These are phyloP conservation scores for Bombus sibiricus DNA, from an alignment of 1,140 invertebrate genomes.

Conservation along the genomic window DNA sequence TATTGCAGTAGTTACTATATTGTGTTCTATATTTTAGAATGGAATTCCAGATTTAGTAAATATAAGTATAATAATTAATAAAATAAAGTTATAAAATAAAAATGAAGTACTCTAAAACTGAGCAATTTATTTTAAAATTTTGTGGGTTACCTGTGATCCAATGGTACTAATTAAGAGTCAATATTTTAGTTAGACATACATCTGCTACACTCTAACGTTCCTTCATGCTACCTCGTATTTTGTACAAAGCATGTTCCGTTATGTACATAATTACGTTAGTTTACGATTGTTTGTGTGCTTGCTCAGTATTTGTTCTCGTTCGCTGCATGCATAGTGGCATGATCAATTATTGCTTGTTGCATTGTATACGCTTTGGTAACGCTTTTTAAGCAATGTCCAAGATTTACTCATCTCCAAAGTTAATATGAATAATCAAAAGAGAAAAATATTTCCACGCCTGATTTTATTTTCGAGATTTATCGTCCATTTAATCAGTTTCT, in stretches of 20 bases:
- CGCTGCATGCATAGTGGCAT: slow-evolving; percentile 40
- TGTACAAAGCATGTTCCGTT: background rate
- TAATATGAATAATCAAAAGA: background rate
- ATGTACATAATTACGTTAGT: background rate
- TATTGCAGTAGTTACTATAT: background rate
- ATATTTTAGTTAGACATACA: background rate
- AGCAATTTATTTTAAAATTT: background rate
- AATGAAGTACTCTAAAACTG: too few species aligned
- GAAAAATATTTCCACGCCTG: background rate
- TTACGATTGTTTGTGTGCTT: background rate
- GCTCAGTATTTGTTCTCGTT: slow-evolving; percentile 14
- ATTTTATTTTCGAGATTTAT: background rate
- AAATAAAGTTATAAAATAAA: too few species aligned
- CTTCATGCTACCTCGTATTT: slow-evolving; percentile 2
- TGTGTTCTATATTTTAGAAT: too few species aligned
- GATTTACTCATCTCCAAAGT: slow-evolving; percentile 22
- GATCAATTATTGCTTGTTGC: slow-evolving; percentile 26
- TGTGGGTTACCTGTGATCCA: background rate
- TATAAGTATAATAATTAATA: too few species aligned
- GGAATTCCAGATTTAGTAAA: too few species aligned
- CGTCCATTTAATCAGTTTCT: background rate
- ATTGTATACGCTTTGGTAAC: slow-evolving; percentile 50
- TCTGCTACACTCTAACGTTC: background rate
- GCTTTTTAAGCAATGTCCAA: slow-evolving; percentile 17
- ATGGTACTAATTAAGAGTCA: background rate